phyloP scores from a whole-genome alignment of 2,797 vertebrate genomes.

The Manis pentadactyla region DNA sequence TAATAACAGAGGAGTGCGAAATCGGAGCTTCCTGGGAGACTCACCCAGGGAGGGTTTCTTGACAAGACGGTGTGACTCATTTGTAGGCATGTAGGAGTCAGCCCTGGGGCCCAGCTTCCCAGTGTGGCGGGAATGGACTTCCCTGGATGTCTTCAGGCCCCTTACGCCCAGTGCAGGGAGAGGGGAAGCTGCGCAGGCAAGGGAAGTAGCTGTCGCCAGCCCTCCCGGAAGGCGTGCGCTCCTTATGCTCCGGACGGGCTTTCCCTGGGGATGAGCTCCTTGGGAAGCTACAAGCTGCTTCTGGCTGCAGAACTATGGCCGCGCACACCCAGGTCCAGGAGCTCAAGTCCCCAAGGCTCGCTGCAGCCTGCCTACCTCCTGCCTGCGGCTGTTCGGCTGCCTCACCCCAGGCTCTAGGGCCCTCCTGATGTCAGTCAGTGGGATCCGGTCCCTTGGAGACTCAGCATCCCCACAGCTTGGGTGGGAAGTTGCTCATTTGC shows the following conservation, averaged over 20 bases:
- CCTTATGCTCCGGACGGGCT: not conserved
- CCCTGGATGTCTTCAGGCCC: not conserved
- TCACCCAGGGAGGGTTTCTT: not conserved
- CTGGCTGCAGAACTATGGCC: not conserved
- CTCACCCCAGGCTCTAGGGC: too few species aligned
- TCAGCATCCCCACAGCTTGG: not conserved
- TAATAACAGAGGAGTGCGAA: not conserved
- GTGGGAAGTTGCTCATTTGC: not conserved
- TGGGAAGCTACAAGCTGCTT: not conserved
- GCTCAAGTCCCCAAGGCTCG: not conserved
- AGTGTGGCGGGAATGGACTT: not conserved
- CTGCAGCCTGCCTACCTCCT: not conserved
- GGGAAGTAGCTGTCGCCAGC: not conserved
- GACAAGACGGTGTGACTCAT: not conserved
- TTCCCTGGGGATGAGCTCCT: not conserved
- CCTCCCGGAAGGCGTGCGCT: not conserved
- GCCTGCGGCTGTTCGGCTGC: not conserved
- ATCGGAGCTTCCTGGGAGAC: not conserved
- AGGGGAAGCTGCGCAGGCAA: not conserved
- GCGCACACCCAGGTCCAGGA: fast-evolving
- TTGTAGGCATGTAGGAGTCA: not conserved
- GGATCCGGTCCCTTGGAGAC: not conserved
- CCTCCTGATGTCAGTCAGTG: not conserved
- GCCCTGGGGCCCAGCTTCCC: not conserved
- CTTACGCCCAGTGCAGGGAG: not conserved